Conservation (phyloP, 2,888 invertebrate species). For the Drosophila mayaguana region DNA sequence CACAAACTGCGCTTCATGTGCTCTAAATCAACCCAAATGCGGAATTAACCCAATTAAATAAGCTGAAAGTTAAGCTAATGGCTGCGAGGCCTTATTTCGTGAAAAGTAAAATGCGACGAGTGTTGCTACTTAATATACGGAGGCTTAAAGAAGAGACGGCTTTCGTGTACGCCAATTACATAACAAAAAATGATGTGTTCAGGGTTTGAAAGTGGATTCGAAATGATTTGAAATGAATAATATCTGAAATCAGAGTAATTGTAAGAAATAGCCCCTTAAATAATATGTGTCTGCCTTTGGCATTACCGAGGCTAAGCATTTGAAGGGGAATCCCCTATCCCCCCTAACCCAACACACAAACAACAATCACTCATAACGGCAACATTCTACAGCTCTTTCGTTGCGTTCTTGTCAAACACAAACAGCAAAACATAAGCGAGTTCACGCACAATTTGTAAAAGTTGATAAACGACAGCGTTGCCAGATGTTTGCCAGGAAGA, state of each 20-base stretch:
- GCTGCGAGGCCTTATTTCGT: neutral
- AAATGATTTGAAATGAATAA: too few relatives aligned
- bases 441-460: constrained; percentile 28
- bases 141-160: neutral
- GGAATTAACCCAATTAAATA: constrained; percentile 20
- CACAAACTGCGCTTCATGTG: neutral
- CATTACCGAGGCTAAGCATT: neutral
- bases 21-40: neutral
- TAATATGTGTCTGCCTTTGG: neutral
- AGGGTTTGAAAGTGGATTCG: neutral
- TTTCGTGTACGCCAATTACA: neutral
- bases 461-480: constrained; percentile 34
- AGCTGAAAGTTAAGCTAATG: neutral
- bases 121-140: neutral
- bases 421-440: neutral
- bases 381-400: constrained; percentile 12
- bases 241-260: neutral
- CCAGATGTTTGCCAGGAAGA: constrained; percentile 39
- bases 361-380: constrained; percentile 28
- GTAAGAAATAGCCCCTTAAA: neutral
- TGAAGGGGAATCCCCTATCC: neutral
- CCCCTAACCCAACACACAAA: neutral
- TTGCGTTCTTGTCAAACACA: constrained; percentile 32
- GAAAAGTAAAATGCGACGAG: neutral
- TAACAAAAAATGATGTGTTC: neutral